Evolutionary conservation across 2,888 invertebrate genomes (phyloP).

Genomic region (Eupithecia dodoneata): DNA sequence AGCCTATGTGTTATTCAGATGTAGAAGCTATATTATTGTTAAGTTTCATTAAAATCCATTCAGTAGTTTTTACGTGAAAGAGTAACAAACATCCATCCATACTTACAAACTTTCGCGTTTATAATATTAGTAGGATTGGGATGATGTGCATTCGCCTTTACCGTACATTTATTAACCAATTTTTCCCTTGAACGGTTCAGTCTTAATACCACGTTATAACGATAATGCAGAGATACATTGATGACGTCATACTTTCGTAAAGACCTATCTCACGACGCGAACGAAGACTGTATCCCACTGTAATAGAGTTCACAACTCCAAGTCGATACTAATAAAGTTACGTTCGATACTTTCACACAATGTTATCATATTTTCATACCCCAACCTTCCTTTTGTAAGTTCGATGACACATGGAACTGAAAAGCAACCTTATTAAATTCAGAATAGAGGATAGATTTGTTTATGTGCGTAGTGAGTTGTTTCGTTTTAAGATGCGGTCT

Average conservation of each 20-base stretch:
- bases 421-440: not conserved
- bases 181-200: conserved; percentile 78
- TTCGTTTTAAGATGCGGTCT: conserved; percentile 43
- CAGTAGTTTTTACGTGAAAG: too few relatives aligned
- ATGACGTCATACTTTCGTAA: conserved; percentile 57
- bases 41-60: too few relatives aligned
- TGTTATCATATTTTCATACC: conserved; percentile 69
- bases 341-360: conserved; percentile 77
- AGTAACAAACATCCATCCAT: too few relatives aligned
- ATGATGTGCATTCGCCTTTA: conserved; percentile 46
- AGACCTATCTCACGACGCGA: conserved; percentile 46
- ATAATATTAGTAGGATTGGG: too few relatives aligned
- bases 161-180: conserved; percentile 77
- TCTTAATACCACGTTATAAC: conserved; percentile 76
- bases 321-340: conserved; percentile 63
- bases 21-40: too few relatives aligned
- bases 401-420: not conserved
- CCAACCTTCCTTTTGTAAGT: conserved; percentile 17
- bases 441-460: conserved; percentile 22
- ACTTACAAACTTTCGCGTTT: too few relatives aligned
- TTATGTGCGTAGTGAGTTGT: conserved; percentile 9
- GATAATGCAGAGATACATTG: conserved; percentile 77
- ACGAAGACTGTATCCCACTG: conserved; percentile 30
- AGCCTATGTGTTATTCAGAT: too few relatives aligned
- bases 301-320: conserved; percentile 14